Percentiles rank a stretch among this genome's conserved stretches.
phyloP scores from a whole-genome alignment of 2,113 vertebrate species.

The Dromas ardeola region DNA sequence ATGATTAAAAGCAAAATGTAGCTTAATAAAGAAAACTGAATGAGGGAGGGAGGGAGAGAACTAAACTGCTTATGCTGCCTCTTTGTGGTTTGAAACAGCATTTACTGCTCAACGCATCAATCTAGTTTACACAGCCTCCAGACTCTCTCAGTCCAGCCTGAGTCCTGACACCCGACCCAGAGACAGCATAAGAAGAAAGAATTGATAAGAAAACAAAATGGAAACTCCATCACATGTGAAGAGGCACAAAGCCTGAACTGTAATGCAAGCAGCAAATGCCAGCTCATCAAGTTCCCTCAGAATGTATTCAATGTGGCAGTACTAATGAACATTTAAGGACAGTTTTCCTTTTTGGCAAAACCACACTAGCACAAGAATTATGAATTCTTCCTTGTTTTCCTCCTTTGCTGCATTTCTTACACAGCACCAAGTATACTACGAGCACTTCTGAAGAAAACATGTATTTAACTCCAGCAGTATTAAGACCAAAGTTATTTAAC shows the following conservation, averaged over 20 bases:
- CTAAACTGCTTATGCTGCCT: conserved; percentile 13
- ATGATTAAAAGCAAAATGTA: neutral
- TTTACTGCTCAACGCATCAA: neutral
- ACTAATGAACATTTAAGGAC: neutral
- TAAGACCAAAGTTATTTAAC: neutral
- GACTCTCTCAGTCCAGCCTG: neutral
- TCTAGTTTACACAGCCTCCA: neutral
- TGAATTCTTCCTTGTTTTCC: neutral
- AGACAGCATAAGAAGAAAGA: neutral
- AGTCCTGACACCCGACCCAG: neutral
- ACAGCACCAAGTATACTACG: neutral
- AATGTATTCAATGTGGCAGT: neutral
- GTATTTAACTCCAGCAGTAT: neutral
- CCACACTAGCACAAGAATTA: fast-evolving
- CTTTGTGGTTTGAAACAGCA: neutral
- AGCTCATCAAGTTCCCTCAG: neutral
- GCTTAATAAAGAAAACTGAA: neutral
- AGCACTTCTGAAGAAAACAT: neutral
- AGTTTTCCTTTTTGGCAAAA: neutral
- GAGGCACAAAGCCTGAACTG: neutral
- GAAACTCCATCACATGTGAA: neutral
- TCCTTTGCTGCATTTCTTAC: neutral
- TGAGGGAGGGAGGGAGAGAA: neutral
- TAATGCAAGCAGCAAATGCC: neutral
- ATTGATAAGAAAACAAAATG: neutral